Percentiles rank a stretch among this genome's conserved stretches.
Conservation (phyloP, 2,888 invertebrate species). For the Andrena flavipes region DNA sequence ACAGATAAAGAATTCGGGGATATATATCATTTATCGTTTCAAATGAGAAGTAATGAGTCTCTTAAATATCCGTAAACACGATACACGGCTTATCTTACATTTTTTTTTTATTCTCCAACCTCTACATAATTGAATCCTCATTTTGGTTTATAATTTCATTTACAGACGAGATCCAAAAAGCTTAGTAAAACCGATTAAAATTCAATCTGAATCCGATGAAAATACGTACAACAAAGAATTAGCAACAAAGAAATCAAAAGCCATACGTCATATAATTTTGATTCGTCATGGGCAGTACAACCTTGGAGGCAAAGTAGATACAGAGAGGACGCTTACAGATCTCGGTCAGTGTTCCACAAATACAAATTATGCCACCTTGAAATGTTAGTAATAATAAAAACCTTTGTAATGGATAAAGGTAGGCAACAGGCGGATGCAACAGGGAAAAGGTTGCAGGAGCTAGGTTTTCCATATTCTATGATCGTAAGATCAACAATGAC, state of each 20-base stretch:
- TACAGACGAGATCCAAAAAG: slow-evolving; percentile 91
- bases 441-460: slow-evolving; percentile 91
- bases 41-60: not conserved
- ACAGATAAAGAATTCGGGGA: slow-evolving; percentile 12
- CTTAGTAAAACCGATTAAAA: slow-evolving; percentile 88
- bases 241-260: slow-evolving; percentile 88
- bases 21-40: slow-evolving; percentile 20
- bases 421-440: slow-evolving; percentile 94
- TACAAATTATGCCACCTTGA: not conserved
- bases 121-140: slow-evolving; percentile 1
- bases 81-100: not conserved
- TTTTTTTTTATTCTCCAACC: slow-evolving; percentile 12
- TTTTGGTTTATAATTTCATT: slow-evolving; percentile 29
- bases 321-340: slow-evolving; percentile 91
- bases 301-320: slow-evolving; percentile 89
- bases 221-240: slow-evolving; percentile 89
- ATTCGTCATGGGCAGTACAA: slow-evolving; percentile 98
- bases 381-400: slow-evolving; percentile 14
- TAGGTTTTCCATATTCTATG: slow-evolving; percentile 92
- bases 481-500: slow-evolving; percentile 96
- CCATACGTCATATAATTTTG: slow-evolving; percentile 93
- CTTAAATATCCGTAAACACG: not conserved
- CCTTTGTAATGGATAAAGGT: slow-evolving; percentile 85
- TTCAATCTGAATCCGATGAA: slow-evolving; percentile 86
- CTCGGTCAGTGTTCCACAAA: slow-evolving; percentile 87